These are phyloP conservation scores for Stigmatopora argus DNA, from an alignment of 2,113 vertebrate genomes.

Conservation along the genomic window DNA sequence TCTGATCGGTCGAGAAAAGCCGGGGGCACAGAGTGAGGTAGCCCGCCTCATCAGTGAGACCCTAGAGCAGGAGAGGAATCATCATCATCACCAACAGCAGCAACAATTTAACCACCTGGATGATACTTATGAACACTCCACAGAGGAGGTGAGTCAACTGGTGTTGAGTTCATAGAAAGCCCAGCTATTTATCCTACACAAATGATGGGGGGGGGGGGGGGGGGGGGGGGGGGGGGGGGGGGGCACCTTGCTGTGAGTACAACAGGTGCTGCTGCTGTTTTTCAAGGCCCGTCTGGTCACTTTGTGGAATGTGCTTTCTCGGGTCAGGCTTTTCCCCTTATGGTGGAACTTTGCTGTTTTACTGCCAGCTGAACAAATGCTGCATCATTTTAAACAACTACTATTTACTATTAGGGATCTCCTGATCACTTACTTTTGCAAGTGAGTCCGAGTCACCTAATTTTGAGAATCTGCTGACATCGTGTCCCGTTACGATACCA, in stretches of 20 bases:
- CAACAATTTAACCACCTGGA: constrained; percentile 70
- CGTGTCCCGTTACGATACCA: no score
- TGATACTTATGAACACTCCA: constrained; percentile 77
- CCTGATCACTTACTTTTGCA: no score
- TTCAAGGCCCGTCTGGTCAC: constrained; percentile 29
- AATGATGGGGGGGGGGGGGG: constrained; percentile 23
- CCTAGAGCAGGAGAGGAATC: constrained; percentile 83
- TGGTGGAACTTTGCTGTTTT: constrained; percentile 2
- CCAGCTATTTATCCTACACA: background rate
- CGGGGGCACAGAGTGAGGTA: constrained; percentile 85
- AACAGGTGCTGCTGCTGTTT: constrained; percentile 29
- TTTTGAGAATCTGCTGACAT: no score
- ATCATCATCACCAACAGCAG: constrained; percentile 67
- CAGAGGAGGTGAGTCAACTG: constrained; percentile 69
- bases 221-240: constrained; percentile 24
- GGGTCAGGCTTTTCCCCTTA: constrained; percentile 23
- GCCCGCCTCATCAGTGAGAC: constrained; percentile 90
- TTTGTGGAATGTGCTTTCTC: constrained; percentile 52
- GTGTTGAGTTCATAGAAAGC: background rate
- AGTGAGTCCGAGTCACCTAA: no score
- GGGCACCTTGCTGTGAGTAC: constrained; percentile 30
- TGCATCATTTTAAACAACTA: background rate
- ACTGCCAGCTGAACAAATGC: constrained; percentile 1
- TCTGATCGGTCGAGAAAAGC: constrained; percentile 87
- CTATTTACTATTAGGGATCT: no score